These are phyloP conservation scores for Sinelater perroti DNA, from an alignment of 2,888 invertebrate genomes.

Conservation along the genomic window DNA sequence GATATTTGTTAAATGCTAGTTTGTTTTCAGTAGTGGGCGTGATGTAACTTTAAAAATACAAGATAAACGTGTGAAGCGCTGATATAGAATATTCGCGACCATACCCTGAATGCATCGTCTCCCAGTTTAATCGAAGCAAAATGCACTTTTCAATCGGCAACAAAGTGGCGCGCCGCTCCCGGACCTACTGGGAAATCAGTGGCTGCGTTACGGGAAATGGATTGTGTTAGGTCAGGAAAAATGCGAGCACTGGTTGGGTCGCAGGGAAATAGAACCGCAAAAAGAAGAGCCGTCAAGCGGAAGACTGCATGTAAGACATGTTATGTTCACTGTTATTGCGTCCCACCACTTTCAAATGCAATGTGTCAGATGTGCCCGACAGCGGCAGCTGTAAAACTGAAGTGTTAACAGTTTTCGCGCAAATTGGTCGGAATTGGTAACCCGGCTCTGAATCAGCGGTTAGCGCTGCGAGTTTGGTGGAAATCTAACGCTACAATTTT, in stretches of 20 bases:
- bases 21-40: too few species aligned
- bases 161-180: constrained; percentile 1
- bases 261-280: constrained; percentile 6
- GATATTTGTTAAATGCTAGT: too few species aligned
- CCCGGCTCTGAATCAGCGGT: too few species aligned
- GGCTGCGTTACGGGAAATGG: constrained; percentile 4
- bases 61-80: too few species aligned
- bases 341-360: constrained; percentile 9
- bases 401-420: background rate
- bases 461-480: too few species aligned
- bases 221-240: constrained; percentile 16
- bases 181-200: constrained; percentile 14
- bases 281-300: constrained; percentile 15
- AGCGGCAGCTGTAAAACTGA: background rate
- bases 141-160: too few species aligned
- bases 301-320: constrained; percentile 6
- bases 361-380: constrained; percentile 7
- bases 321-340: constrained; percentile 15
- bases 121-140: too few species aligned
- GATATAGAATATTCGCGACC: too few species aligned
- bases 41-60: too few species aligned
- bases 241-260: constrained; percentile 13
- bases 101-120: too few species aligned
- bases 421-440: constrained; percentile 1
- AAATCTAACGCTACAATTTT: too few species aligned